A percentile compares a stretch with the other conserved stretches of the same genome.
These are phyloP conservation scores for Drosophila lacicola DNA, from an alignment of 2,888 invertebrate species.

Conservation along the genomic window DNA sequence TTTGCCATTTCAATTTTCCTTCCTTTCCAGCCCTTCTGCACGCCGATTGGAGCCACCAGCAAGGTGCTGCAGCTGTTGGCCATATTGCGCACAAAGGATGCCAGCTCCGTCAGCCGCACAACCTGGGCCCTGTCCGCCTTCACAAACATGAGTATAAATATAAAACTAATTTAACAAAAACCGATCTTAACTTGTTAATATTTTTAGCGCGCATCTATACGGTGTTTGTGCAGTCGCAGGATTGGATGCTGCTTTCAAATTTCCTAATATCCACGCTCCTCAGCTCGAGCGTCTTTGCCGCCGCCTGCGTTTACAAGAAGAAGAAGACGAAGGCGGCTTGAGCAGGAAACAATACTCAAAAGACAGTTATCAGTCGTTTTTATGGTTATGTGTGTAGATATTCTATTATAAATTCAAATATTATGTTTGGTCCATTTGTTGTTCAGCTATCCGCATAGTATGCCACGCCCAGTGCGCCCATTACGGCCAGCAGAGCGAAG, in stretches of 20 bases:
- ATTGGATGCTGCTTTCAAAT: conserved; percentile 89
- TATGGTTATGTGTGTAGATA: conserved; percentile 9
- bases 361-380: conserved; percentile 41
- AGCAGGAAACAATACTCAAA: conserved; percentile 36
- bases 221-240: conserved; percentile 91
- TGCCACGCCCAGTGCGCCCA: conserved; percentile 71
- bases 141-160: conserved; percentile 90
- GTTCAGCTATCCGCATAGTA: conserved; percentile 76
- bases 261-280: conserved; percentile 90
- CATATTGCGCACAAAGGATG: conserved; percentile 89
- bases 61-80: conserved; percentile 92
- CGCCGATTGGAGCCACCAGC: conserved; percentile 92
- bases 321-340: conserved; percentile 81
- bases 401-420: conserved; percentile 30
- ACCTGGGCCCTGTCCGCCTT: conserved; percentile 93
- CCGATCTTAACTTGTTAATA: conserved; percentile 38
- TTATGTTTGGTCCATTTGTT: conserved; percentile 1
- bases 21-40: conserved; percentile 82
- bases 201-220: conserved; percentile 92
- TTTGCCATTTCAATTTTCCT: no score
- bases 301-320: conserved; percentile 90
- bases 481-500: conserved; percentile 50
- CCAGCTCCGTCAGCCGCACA: conserved; percentile 91
- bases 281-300: conserved; percentile 89
- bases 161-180: neutral